Conservation (phyloP, 2,797 vertebrate species). For the Leuciscus waleckii region DNA sequence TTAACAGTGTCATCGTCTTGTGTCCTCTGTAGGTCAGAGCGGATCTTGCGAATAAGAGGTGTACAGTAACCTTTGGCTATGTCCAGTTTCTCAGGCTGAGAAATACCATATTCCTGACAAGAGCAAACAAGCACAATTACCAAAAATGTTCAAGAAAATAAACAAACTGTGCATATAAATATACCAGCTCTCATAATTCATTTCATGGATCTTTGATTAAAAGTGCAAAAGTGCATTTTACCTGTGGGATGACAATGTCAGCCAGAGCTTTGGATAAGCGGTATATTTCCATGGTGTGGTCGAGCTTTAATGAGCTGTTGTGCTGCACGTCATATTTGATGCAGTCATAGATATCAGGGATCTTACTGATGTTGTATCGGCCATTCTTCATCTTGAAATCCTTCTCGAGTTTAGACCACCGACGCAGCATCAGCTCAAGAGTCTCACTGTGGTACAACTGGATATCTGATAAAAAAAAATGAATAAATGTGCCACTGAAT, state of each 20-base stretch:
- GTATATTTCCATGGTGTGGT: conserved; percentile 89
- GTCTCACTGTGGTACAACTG: conserved; percentile 92
- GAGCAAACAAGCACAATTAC: conserved; percentile 21
- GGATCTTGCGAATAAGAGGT: conserved; percentile 88
- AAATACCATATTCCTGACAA: conserved; percentile 88
- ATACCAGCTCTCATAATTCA: background rate
- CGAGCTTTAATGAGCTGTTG: conserved; percentile 86
- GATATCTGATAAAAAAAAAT: conserved; percentile 76
- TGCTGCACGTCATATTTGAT: conserved; percentile 93
- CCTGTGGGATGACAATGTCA: conserved; percentile 92
- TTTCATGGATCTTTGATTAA: background rate
- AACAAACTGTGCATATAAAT: background rate
- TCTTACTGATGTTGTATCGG: conserved; percentile 91
- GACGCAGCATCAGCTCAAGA: conserved; percentile 87
- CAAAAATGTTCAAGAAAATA: background rate
- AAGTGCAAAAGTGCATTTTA: conserved; percentile 41
- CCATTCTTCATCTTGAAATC: conserved; percentile 92
- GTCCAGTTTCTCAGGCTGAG: conserved; percentile 86
- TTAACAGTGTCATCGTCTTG: conserved; percentile 93
- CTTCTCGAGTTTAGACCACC: conserved; percentile 91
- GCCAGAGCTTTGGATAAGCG: conserved; percentile 89
- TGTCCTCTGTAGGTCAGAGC: conserved; percentile 89
- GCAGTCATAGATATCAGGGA: conserved; percentile 92
- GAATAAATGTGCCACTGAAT: background rate
- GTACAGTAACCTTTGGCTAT: conserved; percentile 92